Evolutionary conservation across 1,140 invertebrate genomes (phyloP).

Genomic region (Cyphomyrmex costatus): DNA sequence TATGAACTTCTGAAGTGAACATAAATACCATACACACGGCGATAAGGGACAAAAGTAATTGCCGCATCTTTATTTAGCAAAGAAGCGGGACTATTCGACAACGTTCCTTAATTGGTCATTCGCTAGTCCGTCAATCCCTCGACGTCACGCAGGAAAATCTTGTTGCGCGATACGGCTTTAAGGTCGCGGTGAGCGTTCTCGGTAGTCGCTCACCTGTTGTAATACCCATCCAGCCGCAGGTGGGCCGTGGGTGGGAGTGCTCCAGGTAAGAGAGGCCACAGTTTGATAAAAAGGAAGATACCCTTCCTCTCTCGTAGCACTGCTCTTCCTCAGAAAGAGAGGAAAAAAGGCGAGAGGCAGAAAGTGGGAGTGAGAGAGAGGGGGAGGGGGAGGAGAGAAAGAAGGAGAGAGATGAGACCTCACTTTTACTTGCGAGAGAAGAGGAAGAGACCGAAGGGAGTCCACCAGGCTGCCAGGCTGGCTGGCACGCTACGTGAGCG

Average conservation of each 20-base stretch:
- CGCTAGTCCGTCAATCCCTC: constrained; percentile 1
- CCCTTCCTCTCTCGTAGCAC: constrained; percentile 66
- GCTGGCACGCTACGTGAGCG: constrained; percentile 84
- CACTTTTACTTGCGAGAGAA: constrained; percentile 64
- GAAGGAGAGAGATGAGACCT: constrained; percentile 47
- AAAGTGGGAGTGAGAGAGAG: not conserved
- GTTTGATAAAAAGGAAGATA: constrained; percentile 85
- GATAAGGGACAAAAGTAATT: constrained; percentile 19
- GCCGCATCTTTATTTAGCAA: constrained; percentile 18
- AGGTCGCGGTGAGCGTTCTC: constrained; percentile 66
- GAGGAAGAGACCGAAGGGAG: constrained; percentile 63
- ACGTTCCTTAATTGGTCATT: constrained; percentile 22
- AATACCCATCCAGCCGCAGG: constrained; percentile 77
- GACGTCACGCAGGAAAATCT: constrained; percentile 62
- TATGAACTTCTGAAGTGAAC: not conserved
- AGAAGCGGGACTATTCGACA: constrained; percentile 7
- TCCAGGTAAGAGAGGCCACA: constrained; percentile 80
- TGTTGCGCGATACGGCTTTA: constrained; percentile 67
- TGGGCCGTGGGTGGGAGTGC: constrained; percentile 84
- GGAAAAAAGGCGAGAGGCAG: constrained; percentile 23
- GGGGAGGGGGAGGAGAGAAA: constrained; percentile 14
- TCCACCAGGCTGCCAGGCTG: constrained; percentile 74
- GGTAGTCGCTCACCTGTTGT: constrained; percentile 80
- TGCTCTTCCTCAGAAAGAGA: constrained; percentile 50
- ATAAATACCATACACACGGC: not conserved